A percentile compares a stretch with the other conserved stretches of the same genome.
These are phyloP conservation scores for Pitta sordida DNA, from an alignment of 2,113 vertebrate genomes.

Conservation along the genomic window DNA sequence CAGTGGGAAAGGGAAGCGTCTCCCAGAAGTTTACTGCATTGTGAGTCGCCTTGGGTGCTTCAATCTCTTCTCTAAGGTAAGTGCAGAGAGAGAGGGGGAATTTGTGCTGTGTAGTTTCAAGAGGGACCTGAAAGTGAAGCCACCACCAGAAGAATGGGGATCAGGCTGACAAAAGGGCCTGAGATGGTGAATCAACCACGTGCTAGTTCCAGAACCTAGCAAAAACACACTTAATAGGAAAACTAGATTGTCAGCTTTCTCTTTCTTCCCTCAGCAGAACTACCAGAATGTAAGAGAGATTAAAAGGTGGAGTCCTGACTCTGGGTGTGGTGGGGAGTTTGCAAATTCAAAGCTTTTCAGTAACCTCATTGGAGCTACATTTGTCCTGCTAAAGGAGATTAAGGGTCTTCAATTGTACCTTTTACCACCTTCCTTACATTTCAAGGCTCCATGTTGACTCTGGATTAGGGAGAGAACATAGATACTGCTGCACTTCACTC, in stretches of 20 bases:
- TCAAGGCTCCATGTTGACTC: fast-evolving
- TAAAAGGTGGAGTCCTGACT: background rate
- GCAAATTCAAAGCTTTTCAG: background rate
- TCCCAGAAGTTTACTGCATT: conserved; percentile 97
- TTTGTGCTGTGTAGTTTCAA: background rate
- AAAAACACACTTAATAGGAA: background rate
- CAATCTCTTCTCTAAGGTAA: conserved; percentile 96
- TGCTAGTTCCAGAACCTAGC: background rate
- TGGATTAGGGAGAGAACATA: background rate
- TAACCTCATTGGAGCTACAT: background rate
- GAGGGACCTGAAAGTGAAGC: background rate
- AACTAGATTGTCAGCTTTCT: background rate
- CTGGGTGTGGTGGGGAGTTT: background rate
- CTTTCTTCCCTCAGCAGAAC: background rate
- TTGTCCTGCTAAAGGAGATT: background rate
- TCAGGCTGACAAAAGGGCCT: background rate
- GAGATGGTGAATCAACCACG: background rate
- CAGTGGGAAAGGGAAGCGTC: conserved; percentile 90
- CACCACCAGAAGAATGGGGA: background rate
- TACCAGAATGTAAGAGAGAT: background rate
- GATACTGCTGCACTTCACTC: background rate
- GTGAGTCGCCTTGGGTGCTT: conserved; percentile 96
- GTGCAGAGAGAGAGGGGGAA: background rate
- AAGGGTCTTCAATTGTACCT: background rate
- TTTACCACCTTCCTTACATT: background rate